A percentile compares a stretch with the other conserved stretches of the same genome.
These are phyloP conservation scores for Drosophila setosimentum DNA, from an alignment of 2,888 invertebrate species.

Conservation along the genomic window DNA sequence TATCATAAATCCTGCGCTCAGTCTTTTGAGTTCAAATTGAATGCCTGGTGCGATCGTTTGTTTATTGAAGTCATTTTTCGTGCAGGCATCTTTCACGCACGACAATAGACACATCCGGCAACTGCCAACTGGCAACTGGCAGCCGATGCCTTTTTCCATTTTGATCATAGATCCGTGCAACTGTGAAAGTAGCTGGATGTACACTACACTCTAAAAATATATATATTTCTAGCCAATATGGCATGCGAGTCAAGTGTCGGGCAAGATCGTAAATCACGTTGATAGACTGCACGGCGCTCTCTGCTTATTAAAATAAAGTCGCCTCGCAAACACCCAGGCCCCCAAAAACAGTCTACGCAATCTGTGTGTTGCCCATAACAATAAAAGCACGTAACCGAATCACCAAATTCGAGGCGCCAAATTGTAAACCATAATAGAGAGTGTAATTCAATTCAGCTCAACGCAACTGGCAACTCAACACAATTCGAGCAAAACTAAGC, in stretches of 20 bases:
- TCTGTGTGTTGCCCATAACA: slow-evolving; percentile 51
- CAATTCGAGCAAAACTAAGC: slow-evolving; percentile 8
- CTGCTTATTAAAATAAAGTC: slow-evolving; percentile 36
- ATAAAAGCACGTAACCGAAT: slow-evolving; percentile 46
- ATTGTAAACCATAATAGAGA: slow-evolving; percentile 27
- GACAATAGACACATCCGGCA: slow-evolving; percentile 45
- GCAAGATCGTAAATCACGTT: slow-evolving; percentile 69
- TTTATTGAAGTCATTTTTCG: slow-evolving; percentile 55
- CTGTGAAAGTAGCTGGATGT: slow-evolving; percentile 57
- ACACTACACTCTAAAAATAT: background rate
- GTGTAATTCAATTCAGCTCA: slow-evolving; percentile 11
- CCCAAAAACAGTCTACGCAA: slow-evolving; percentile 12
- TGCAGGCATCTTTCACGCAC: slow-evolving; percentile 28
- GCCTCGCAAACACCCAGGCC: slow-evolving; percentile 28
- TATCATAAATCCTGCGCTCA: slow-evolving; percentile 63
- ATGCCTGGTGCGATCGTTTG: slow-evolving; percentile 38
- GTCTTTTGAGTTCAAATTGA: slow-evolving; percentile 5
- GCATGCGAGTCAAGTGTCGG: slow-evolving; percentile 61
- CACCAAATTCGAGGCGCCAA: slow-evolving; percentile 42
- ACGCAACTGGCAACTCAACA: background rate
- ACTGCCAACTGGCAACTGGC: slow-evolving; percentile 27
- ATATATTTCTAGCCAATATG: slow-evolving; percentile 37
- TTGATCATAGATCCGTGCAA: slow-evolving; percentile 1
- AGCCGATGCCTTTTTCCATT: slow-evolving; percentile 9
- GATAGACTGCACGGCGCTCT: slow-evolving; percentile 42